phyloP scores from a whole-genome alignment of 2,113 vertebrate species.

The Pelodiscus sinensis region DNA sequence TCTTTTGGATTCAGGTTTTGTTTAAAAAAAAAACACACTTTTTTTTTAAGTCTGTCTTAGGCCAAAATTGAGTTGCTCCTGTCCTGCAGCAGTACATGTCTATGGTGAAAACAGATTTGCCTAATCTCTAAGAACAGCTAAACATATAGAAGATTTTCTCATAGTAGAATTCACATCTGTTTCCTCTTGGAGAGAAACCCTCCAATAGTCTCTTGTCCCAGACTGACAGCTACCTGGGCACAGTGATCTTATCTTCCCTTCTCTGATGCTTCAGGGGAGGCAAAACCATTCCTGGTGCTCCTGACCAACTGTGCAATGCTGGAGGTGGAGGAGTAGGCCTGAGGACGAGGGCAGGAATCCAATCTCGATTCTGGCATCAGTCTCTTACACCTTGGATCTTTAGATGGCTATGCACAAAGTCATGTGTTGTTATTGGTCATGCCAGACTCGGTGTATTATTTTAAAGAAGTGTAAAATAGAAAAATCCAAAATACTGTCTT shows the following conservation, averaged over 20 bases:
- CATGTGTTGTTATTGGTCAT: background rate
- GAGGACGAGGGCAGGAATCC: background rate
- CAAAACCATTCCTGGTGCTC: background rate
- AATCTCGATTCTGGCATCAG: background rate
- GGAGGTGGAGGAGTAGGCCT: background rate
- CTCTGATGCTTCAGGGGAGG: background rate
- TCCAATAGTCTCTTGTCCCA: background rate
- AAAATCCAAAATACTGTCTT: slow-evolving; percentile 45
- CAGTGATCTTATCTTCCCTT: background rate
- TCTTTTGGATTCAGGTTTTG: background rate
- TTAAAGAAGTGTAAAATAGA: slow-evolving; percentile 20
- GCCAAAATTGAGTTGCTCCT: no score
- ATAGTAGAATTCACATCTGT: background rate
- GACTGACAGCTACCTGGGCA: background rate
- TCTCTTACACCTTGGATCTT: background rate
- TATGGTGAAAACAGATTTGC: background rate
- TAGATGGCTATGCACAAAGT: slow-evolving; percentile 11
- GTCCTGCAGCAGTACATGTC: background rate
- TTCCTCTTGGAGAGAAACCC: background rate
- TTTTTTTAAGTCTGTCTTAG: background rate
- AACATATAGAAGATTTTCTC: background rate
- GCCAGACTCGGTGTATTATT: background rate
- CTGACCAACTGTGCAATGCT: background rate
- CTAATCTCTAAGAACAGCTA: background rate
- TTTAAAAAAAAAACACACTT: no score